These are phyloP conservation scores for Drosophila hydei DNA, from an alignment of 1,140 invertebrate genomes.

Conservation along the genomic window DNA sequence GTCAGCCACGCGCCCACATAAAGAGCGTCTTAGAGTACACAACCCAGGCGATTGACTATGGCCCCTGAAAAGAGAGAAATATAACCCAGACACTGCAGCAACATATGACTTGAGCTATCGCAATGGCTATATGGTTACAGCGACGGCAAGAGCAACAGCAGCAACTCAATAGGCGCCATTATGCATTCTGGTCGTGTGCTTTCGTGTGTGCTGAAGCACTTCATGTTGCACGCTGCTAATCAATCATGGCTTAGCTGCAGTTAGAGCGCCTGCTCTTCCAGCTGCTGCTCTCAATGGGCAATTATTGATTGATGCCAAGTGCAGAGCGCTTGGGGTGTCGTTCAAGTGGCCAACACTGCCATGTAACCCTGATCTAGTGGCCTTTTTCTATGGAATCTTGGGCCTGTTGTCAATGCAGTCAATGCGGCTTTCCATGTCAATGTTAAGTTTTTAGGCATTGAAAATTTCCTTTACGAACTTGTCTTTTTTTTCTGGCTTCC, in stretches of 20 bases:
- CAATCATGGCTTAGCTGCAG: slow-evolving; percentile 68
- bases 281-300: slow-evolving; percentile 77
- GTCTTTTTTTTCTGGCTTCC: background rate
- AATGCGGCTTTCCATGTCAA: slow-evolving; percentile 61
- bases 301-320: slow-evolving; percentile 81
- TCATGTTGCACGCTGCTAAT: slow-evolving; percentile 79
- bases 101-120: slow-evolving; percentile 12
- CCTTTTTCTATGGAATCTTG: slow-evolving; percentile 44
- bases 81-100: slow-evolving; percentile 21
- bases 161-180: slow-evolving; percentile 61
- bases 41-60: slow-evolving; percentile 26
- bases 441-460: slow-evolving; percentile 81
- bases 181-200: slow-evolving; percentile 69
- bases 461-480: slow-evolving; percentile 43
- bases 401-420: slow-evolving; percentile 48
- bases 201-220: slow-evolving; percentile 65
- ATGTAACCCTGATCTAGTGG: slow-evolving; percentile 74
- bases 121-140: background rate
- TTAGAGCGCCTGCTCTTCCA: slow-evolving; percentile 61
- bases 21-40: slow-evolving; percentile 22
- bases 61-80: slow-evolving; percentile 55
- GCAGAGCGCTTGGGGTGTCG: slow-evolving; percentile 48
- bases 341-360: slow-evolving; percentile 56
- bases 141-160: slow-evolving; percentile 23
- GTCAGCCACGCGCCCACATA: slow-evolving; percentile 14